Conservation (phyloP, 2,797 vertebrate genomes). For the Octomys mimax region DNA sequence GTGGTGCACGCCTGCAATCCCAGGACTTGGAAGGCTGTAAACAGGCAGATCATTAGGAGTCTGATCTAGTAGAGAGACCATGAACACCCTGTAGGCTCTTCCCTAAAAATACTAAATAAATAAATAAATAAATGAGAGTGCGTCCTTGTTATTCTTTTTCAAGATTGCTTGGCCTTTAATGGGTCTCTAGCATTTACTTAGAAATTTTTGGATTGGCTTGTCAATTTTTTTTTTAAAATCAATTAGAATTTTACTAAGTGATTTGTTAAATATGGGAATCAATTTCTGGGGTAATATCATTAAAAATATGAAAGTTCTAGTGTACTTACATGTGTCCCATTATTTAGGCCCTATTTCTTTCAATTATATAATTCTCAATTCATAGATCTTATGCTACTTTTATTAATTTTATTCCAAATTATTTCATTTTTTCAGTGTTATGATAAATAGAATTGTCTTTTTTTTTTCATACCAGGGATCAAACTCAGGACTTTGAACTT, state of each 20-base stretch:
- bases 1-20: too few relatives aligned
- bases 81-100: too few relatives aligned
- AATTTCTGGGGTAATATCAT: background rate
- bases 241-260: background rate
- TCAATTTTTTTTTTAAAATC: background rate
- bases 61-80: too few relatives aligned
- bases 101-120: too few relatives aligned
- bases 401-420: background rate
- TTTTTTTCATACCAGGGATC: too few relatives aligned
- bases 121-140: background rate
- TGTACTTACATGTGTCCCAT: background rate
- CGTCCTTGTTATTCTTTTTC: background rate
- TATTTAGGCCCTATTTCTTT: slow-evolving; percentile 30
- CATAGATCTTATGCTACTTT: background rate
- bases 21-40: too few relatives aligned
- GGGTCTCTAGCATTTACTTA: background rate
- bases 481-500: too few relatives aligned
- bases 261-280: background rate
- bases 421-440: background rate
- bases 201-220: background rate
- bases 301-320: background rate
- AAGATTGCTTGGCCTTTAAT: background rate
- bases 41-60: too few relatives aligned
- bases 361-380: background rate
- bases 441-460: background rate